Evolutionary conservation across 1,140 invertebrate genomes (phyloP).

Genomic region (Anoplolepis gracilipes): DNA sequence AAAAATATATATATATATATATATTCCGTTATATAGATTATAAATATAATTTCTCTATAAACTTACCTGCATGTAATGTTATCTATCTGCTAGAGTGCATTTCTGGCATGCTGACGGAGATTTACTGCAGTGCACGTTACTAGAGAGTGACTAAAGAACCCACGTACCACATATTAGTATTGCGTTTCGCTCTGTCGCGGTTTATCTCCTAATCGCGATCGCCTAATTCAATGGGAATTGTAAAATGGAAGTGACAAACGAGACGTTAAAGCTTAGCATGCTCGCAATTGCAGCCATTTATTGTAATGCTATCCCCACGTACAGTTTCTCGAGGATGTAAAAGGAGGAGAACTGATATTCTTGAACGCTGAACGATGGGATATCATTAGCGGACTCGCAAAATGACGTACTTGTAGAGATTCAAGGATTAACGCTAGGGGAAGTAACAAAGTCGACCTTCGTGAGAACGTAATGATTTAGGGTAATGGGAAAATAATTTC

Average conservation of each 20-base stretch:
- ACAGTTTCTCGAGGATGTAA: neutral
- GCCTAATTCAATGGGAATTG: neutral
- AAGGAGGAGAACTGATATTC: slow-evolving; percentile 34
- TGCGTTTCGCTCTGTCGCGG: slow-evolving; percentile 2
- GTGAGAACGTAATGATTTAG: neutral
- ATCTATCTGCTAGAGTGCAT: slow-evolving; percentile 42
- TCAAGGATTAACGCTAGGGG: slow-evolving; percentile 22
- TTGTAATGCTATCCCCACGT: neutral
- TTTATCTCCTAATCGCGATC: neutral
- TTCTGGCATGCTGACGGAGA: slow-evolving; percentile 9
- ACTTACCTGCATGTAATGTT: slow-evolving; percentile 41
- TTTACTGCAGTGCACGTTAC: slow-evolving; percentile 35
- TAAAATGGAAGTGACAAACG: neutral
- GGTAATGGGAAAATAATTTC: slow-evolving; percentile 8
- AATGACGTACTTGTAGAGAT: slow-evolving; percentile 14
- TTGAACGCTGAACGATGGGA: slow-evolving; percentile 33
- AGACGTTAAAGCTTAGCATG: slow-evolving; percentile 30
- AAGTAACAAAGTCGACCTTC: slow-evolving; percentile 11
- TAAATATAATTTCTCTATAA: neutral
- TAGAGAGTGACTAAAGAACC: slow-evolving; percentile 9
- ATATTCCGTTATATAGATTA: too few species aligned
- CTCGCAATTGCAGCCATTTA: slow-evolving; percentile 20
- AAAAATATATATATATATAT: neutral
- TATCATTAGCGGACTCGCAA: slow-evolving; percentile 28
- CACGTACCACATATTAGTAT: slow-evolving; percentile 51